Percentiles rank a stretch among this genome's conserved stretches.
Conservation (phyloP, 2,888 invertebrate genomes). For the Yponomeuta plumbellus region DNA sequence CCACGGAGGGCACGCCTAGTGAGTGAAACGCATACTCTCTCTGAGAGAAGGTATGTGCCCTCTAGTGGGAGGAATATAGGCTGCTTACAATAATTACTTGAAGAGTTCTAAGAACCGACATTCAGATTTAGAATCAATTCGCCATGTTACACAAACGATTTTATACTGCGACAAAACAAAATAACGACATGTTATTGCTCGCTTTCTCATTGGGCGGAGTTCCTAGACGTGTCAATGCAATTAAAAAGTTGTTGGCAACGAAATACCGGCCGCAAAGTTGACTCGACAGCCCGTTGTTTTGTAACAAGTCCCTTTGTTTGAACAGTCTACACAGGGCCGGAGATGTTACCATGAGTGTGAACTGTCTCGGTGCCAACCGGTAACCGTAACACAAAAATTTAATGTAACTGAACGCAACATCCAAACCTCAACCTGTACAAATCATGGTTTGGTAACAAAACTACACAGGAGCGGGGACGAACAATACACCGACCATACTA, state of each 20-base stretch:
- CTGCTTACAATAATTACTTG: no score
- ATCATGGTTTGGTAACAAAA: neutral
- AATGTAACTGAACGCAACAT: no score
- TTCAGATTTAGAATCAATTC: neutral
- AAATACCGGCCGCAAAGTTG: constrained; percentile 7
- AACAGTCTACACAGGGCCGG: neutral
- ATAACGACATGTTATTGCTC: neutral
- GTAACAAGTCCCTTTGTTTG: constrained; percentile 14
- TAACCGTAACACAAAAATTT: no score
- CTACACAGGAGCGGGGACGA: neutral
- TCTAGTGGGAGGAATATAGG: no score
- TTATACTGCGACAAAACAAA: neutral
- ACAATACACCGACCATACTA: neutral
- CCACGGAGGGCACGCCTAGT: no score
- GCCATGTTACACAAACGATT: neutral
- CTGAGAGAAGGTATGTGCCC: neutral
- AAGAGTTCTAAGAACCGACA: neutral
- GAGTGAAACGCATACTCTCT: no score
- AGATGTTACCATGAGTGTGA: no score
- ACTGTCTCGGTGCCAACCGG: no score
- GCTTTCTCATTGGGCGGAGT: neutral
- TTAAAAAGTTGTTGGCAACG: constrained; percentile 7
- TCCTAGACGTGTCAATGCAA: constrained; percentile 7
- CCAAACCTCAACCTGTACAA: neutral
- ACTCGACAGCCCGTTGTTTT: neutral